Evolutionary conservation across 2,888 invertebrate genomes (phyloP).

Genomic region (Cerastis leucographa): DNA sequence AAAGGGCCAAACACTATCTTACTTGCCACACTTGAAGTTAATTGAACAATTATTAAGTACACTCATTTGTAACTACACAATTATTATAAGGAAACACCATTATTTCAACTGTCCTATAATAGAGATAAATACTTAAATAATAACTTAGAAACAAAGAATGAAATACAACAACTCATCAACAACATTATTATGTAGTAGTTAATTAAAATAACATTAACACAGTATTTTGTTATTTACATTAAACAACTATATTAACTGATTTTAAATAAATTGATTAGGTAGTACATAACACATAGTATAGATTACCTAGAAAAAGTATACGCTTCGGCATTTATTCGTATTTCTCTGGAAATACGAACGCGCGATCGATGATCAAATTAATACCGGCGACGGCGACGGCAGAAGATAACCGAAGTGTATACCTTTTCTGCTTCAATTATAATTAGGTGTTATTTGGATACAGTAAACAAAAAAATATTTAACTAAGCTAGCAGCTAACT

Average conservation of each 20-base stretch:
- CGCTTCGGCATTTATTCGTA: not conserved
- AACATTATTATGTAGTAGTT: not conserved
- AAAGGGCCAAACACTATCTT: not conserved
- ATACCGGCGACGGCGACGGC: not conserved
- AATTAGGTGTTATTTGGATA: not conserved
- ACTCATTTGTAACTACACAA: not conserved
- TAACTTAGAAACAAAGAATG: slow-evolving; percentile 18
- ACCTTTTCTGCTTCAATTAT: not conserved
- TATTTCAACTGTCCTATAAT: not conserved
- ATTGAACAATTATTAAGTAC: no score
- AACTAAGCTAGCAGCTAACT: not conserved
- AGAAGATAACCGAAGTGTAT: not conserved
- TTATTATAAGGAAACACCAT: not conserved
- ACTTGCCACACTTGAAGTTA: no score
- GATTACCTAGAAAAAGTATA: not conserved
- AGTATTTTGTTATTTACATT: not conserved
- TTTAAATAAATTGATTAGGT: not conserved
- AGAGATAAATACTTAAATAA: slow-evolving; percentile 28
- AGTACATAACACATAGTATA: not conserved
- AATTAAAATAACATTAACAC: not conserved
- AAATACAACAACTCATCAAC: slow-evolving; percentile 23
- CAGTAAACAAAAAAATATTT: not conserved
- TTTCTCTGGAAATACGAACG: not conserved
- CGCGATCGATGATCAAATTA: not conserved
- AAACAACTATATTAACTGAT: not conserved